These are phyloP conservation scores for Sorex araneus DNA, from an alignment of 2,113 vertebrate species.

Conservation along the genomic window DNA sequence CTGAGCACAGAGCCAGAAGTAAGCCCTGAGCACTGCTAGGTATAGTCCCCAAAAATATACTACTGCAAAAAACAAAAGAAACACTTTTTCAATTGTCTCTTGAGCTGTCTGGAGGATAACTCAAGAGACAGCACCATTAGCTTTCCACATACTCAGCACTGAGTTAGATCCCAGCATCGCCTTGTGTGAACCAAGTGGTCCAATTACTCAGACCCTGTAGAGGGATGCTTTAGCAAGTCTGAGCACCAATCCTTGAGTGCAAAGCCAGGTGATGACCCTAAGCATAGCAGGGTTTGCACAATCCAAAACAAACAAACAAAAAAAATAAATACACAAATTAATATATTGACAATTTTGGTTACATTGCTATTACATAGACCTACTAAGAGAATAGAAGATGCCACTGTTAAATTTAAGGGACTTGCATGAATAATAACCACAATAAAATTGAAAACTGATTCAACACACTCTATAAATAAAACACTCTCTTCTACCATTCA, in stretches of 20 bases:
- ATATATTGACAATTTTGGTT: neutral
- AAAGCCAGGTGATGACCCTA: too few species aligned
- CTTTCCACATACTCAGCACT: too few species aligned
- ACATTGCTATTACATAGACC: neutral
- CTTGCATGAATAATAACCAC: neutral
- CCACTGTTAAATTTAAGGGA: neutral
- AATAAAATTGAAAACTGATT: constrained; percentile 26
- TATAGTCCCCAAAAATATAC: neutral
- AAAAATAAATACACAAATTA: constrained; percentile 25
- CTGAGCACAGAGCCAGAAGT: too few species aligned
- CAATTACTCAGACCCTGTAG: too few species aligned
- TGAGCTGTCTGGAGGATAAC: too few species aligned
- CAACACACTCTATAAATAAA: neutral
- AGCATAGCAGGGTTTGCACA: too few species aligned
- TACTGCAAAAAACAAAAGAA: neutral
- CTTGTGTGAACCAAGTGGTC: too few species aligned
- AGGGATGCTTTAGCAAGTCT: neutral
- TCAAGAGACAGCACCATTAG: too few species aligned
- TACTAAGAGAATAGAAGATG: neutral
- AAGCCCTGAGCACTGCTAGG: too few species aligned
- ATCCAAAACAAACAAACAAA: neutral
- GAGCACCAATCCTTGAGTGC: neutral
- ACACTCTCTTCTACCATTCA: neutral
- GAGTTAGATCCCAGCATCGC: too few species aligned
- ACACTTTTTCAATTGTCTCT: too few species aligned